Conservation (phyloP, 2,888 invertebrate genomes). For the Gryllus longicercus region DNA sequence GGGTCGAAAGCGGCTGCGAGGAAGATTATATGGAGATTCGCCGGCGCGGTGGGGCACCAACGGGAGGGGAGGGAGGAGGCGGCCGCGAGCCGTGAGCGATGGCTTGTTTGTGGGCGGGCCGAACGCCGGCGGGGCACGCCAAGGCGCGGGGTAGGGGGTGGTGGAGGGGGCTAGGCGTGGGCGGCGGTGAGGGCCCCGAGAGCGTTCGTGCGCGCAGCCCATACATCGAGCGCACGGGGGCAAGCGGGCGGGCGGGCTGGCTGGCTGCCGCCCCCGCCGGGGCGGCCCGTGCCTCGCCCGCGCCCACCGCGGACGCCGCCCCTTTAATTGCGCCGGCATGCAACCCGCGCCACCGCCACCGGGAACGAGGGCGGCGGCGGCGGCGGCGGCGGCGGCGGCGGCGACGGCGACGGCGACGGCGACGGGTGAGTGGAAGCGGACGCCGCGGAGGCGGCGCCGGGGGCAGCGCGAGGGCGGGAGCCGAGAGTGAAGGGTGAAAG, state of each 20-base stretch:
- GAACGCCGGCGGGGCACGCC: constrained; percentile 9
- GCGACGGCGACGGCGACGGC: not conserved
- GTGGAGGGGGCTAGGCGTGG: not conserved
- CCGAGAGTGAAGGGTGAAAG: not conserved
- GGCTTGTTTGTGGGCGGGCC: not conserved
- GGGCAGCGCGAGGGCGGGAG: not conserved
- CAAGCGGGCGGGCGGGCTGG: not conserved
- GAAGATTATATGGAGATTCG: constrained; percentile 17
- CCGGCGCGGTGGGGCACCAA: not conserved
- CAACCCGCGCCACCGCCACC: not conserved
- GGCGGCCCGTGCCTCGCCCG: constrained; percentile 2
- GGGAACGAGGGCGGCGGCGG: not conserved
- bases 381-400: not conserved
- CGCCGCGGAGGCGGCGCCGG: not conserved
- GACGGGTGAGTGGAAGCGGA: not conserved
- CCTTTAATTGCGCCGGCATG: constrained; percentile 17
- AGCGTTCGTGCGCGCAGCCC: not conserved
- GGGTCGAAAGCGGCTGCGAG: not conserved
- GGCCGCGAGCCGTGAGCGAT: not conserved
- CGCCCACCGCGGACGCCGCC: constrained; percentile 10
- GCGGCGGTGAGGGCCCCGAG: not conserved
- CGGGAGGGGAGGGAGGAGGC: not conserved
- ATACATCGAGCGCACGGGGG: not conserved
- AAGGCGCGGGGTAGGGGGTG: not conserved
- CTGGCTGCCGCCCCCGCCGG: not conserved